These are phyloP conservation scores for Nemoura dubitans DNA, from an alignment of 2,888 invertebrate species.

Conservation along the genomic window DNA sequence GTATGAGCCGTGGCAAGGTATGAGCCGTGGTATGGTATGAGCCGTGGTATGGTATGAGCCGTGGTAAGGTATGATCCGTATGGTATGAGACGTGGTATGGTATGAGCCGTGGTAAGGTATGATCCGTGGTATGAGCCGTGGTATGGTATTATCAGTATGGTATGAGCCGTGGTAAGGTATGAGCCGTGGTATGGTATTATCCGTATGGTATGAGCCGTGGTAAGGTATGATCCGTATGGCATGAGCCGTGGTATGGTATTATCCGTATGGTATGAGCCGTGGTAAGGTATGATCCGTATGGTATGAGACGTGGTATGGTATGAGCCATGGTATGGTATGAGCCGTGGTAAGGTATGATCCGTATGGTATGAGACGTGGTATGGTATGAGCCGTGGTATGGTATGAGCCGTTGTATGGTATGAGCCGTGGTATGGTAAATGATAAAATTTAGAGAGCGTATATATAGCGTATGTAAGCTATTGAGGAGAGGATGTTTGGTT, in stretches of 20 bases:
- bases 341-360: not conserved
- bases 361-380: no score
- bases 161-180: not conserved
- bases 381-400: not conserved
- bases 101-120: not conserved
- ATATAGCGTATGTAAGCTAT: no score
- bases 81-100: no score
- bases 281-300: not conserved
- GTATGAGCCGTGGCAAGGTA: not conserved
- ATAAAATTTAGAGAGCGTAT: not conserved
- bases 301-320: no score
- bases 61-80: not conserved
- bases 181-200: no score
- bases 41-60: no score
- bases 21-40: no score
- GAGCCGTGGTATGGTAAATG: not conserved
- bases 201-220: no score
- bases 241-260: not conserved
- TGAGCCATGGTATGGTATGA: not conserved
- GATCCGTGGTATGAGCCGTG: not conserved
- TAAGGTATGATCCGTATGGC: not conserved
- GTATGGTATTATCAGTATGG: not conserved
- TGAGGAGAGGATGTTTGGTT: not conserved
- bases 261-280: not conserved
- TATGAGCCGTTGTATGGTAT: no score